Base-by-base conservation (phyloP, 2,113 vertebrate genomes). In the Salvator merianae region DNA sequence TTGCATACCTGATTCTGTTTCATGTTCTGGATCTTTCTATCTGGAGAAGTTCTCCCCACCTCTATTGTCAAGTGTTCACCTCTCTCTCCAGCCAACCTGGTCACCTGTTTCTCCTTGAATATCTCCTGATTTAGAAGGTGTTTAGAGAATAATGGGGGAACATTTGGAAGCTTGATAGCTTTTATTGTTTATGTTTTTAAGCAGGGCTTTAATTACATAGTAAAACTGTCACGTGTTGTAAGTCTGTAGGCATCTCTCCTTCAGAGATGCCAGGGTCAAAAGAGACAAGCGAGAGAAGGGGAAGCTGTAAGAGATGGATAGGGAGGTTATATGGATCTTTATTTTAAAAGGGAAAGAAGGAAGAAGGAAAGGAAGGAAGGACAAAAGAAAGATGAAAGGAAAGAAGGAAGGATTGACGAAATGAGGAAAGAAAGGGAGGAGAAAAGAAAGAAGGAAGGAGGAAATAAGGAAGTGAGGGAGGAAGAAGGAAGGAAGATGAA, bases 81-180 rank as follows among this genome's bases (percentile, higher is more conserved):
- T 18, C 81, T 74, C 68, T 65, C 80, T 53, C 62, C 72, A 88
- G 87, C 85, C 81, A 40, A 72, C 53, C 38, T 0, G 90, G 87
- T 91, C 91, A 65, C 77, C 91, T 89, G 59, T 38, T 81, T 93
- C 82, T 90, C 93, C 91, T 93, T 93, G 89, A 89, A 38, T 53
- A 72, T 28, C 82, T 90, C 91, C 76, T 85, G 47, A 63, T 70
- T 22, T 53, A 76, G 81, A 30, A 66, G 68, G 14, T 34, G 9
- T 47, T n/a, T 71, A 18, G 30, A 70, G 47, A 88, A 53, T 62
- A 20, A 59, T 0, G 1, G 81, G 75, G 50, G 65, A 83, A 18
- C 20, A 24, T 84, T 84, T 89, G 80, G 50, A 75, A 62, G 36
- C 70, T 89, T 87, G 89, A 75, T 85, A 69, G 66, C 71, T 86